Conservation (phyloP, 2,888 invertebrate species). For the Choristoneura rosaceana region DNA sequence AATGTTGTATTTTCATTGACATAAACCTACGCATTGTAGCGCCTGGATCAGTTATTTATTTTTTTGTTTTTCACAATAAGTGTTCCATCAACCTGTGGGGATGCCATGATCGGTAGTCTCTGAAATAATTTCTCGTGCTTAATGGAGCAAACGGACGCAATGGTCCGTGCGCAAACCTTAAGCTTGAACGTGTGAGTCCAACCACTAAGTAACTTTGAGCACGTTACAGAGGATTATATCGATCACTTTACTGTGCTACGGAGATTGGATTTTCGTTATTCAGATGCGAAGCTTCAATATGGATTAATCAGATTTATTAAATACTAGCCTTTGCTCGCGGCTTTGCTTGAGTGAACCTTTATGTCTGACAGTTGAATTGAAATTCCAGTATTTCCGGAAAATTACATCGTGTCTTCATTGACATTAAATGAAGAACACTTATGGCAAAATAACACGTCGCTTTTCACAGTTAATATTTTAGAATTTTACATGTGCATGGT, state of each 20-base stretch:
- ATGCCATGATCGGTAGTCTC: constrained; percentile 24
- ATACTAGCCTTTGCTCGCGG: not conserved
- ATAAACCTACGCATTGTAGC: too few relatives aligned
- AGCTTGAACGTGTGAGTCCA: constrained; percentile 31
- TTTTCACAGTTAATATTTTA: too few relatives aligned
- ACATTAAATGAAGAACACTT: too few relatives aligned
- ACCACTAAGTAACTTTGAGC: constrained; percentile 34
- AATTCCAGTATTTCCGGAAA: too few relatives aligned
- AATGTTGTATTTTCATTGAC: too few relatives aligned
- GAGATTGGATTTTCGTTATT: constrained; percentile 26
- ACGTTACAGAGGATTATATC: constrained; percentile 33
- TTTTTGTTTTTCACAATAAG: not conserved
- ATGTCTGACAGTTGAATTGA: too few relatives aligned
- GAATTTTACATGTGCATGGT: too few relatives aligned
- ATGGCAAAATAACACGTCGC: too few relatives aligned
- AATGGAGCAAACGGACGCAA: constrained; percentile 40
- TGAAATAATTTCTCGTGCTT: constrained; percentile 29
- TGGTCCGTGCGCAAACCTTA: constrained; percentile 35
- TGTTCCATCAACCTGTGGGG: constrained; percentile 1
- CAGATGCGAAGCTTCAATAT: constrained; percentile 10
- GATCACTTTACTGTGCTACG: constrained; percentile 21
- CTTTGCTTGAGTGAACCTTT: too few relatives aligned
- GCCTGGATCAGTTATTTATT: too few relatives aligned
- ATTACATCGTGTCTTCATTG: too few relatives aligned
- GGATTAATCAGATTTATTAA: constrained; percentile 14